phyloP scores from a whole-genome alignment of 2,113 vertebrate species.

The Pelmatolapia mariae region DNA sequence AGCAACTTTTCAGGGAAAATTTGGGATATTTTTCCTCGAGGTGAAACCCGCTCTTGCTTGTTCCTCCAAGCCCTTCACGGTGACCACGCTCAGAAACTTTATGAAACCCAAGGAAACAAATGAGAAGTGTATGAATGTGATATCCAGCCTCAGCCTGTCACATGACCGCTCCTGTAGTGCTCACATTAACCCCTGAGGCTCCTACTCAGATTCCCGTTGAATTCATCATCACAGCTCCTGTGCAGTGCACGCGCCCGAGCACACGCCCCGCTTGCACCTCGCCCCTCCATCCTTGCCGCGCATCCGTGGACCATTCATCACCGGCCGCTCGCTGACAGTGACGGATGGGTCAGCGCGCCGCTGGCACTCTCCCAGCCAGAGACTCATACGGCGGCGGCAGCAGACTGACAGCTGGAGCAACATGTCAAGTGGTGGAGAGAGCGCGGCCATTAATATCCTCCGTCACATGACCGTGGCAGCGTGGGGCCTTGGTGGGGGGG shows the following conservation, averaged over 20 bases:
- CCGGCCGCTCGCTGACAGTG: slow-evolving; percentile 90
- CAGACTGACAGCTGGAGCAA: slow-evolving; percentile 98
- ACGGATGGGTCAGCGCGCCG: slow-evolving; percentile 89
- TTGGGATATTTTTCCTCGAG: background rate
- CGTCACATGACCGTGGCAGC: slow-evolving; percentile 82
- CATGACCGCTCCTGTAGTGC: background rate
- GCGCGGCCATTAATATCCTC: slow-evolving; percentile 99
- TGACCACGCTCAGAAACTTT: background rate
- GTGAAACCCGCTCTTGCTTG: background rate
- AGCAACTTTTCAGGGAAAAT: background rate
- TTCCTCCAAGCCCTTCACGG: background rate
- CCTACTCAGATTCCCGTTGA: slow-evolving; percentile 17
- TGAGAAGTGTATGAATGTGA: background rate
- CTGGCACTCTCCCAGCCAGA: slow-evolving; percentile 91
- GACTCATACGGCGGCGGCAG: slow-evolving; percentile 88
- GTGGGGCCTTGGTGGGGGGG: background rate
- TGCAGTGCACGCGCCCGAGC: background rate
- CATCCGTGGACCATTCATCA: slow-evolving; percentile 88
- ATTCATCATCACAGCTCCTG: slow-evolving; percentile 52
- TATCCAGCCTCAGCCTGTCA: background rate
- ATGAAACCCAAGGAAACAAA: background rate
- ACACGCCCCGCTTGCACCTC: slow-evolving; percentile 55
- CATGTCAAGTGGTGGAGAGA: slow-evolving; percentile 97
- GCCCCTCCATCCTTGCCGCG: slow-evolving; percentile 64
- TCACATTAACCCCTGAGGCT: slow-evolving; percentile 47